Base-by-base conservation (phyloP, 2,113 vertebrate species). In the Serilophus lunatus region DNA sequence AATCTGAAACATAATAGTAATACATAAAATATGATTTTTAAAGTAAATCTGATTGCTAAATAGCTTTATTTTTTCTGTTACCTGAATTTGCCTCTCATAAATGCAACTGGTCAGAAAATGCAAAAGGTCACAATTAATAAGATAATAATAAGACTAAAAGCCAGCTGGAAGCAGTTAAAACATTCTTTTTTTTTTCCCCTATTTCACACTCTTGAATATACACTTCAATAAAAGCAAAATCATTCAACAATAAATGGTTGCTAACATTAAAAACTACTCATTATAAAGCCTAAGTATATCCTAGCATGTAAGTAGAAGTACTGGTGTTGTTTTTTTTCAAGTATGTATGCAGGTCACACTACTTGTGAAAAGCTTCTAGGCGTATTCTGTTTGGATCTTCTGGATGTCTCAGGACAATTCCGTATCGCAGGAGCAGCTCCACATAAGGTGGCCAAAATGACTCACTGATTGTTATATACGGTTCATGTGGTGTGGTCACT, bases 391-490 rank as follows among this genome's bases (percentile, higher is more conserved):
- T 96, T 89, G 98, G 97, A 96, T 99, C 98, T 89, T 99, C 98
- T 31, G 98, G 98, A 95, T 99, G 99, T 94, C 99, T 98, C 89
- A 98, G 90, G 45, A 96, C 99, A 65, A 99, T 97, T 79, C 98
- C 99, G 22, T 95, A 95, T 36, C 99, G 98, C 66, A 99, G 98
- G 36, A 99, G 98, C 96, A 99, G 95, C 95, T 99, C 99, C 50
- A 98, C 66, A 45, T 99, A 99, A 9, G 99, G 99, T 5, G 98
- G 98, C 99, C 99, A 99, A 94, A 99, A 99, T 1, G 98, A 98
- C 31, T 98, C 93, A 57, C 70, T 94, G 49, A 98, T 93, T 3
- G 79, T 94, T 77, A 99, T 31, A 23, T 99, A 99, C 33, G 99
- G 99, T 47, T 99, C 98, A 47, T 99, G 98, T n/a, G 99, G 98